Evolutionary conservation across 2,888 invertebrate genomes (phyloP), one percentile per base, ranked within the genome.

Genomic region (Eretmocerus hayati): DNA sequence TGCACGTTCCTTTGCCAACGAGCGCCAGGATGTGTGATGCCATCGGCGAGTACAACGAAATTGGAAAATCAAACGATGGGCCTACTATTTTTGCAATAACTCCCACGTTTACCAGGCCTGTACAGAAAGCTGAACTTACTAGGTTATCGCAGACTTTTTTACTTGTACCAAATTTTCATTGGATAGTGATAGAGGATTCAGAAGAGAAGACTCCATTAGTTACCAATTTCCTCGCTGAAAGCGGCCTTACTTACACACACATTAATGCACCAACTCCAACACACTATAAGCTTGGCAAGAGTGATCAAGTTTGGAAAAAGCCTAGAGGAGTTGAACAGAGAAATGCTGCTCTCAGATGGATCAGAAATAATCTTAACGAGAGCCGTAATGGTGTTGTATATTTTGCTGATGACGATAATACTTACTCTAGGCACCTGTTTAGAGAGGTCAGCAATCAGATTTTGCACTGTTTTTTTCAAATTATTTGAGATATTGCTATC

Each of bases 391-490:
- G 89, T 13, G 81, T 94, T 32, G 84, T 96, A 0, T 97, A 87
- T 72, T 96, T 97, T 71, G 94, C 94, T 76, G 96, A 97, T 65
- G 96, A 97, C 70, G 96, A 96, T 66, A 97, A 97, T 68, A 86
- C 93, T 0, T 97, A 97, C 66, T 83, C 87, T 40, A 70, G 92
- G 22, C 85, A 90, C 69, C 70, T 97, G 11, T 97, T 97, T 74
- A 81, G 85, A 50, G 94, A 95, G 81, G 90, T 90, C 63, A 64
- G 56, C 2, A 33, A 8, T 31, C 15, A 5, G 22, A 20, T 26
- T 31, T 30, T 30, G 8, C 13, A 9, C 13, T 30, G 8, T 30
- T 30, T 9, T 13, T 30, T 23, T 39, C 8, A n/a, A n/a, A 32
- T 42, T 13, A 36, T 38, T n/a, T n/a, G n/a, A n/a, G n/a, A 16